Conservation (phyloP, 2,797 vertebrate genomes). For the Sebastiscus albofasciatus region DNA sequence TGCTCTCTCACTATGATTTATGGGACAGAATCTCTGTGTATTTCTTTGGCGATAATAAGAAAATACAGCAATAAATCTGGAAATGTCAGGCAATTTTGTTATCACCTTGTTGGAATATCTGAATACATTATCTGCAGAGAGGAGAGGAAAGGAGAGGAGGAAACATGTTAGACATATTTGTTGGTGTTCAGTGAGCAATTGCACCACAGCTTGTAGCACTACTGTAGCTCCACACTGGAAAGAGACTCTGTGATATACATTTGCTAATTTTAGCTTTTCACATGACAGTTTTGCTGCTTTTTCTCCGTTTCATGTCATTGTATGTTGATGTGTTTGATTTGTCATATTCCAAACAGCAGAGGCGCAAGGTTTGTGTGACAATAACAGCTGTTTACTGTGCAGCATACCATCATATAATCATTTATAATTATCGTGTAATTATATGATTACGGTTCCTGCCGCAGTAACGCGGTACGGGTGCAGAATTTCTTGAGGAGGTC, state of each 20-base stretch:
- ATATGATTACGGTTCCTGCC: constrained; percentile 41
- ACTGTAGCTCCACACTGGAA: background rate
- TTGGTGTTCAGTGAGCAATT: constrained; percentile 8
- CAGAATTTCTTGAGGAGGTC: constrained; percentile 34
- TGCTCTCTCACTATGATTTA: constrained; percentile 84
- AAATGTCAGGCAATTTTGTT: constrained; percentile 87
- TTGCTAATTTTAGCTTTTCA: background rate
- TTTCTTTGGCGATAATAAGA: constrained; percentile 86
- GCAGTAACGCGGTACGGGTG: constrained; percentile 5
- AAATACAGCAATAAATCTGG: constrained; percentile 89
- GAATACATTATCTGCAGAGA: constrained; percentile 78
- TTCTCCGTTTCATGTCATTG: background rate
- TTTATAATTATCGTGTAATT: constrained; percentile 52
- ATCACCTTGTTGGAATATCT: constrained; percentile 85
- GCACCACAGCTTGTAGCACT: background rate
- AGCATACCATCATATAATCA: constrained; percentile 45
- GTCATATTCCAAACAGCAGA: background rate
- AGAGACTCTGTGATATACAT: background rate
- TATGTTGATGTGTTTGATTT: constrained; percentile 18
- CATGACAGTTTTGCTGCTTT: background rate
- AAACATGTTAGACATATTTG: constrained; percentile 29
- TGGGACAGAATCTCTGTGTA: constrained; percentile 83
- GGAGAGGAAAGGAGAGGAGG: constrained; percentile 21
- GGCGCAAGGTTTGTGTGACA: constrained; percentile 30
- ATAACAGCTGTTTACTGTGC: constrained; percentile 31